Evolutionary conservation across 2,113 vertebrate genomes (phyloP).

Genomic region (Corythaixoides concolor): DNA sequence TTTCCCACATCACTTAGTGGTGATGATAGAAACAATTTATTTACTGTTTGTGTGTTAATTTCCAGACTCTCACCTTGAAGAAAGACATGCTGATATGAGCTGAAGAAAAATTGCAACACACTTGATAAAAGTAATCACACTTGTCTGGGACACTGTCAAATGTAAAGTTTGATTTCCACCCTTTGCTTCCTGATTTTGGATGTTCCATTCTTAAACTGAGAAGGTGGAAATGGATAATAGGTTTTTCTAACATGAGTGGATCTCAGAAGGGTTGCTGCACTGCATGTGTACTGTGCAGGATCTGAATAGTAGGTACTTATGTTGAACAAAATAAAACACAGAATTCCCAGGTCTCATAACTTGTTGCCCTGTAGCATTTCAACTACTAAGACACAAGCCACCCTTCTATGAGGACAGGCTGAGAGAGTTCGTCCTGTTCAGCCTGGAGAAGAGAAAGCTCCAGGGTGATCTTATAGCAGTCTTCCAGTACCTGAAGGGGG

Average conservation of each 20-base stretch:
- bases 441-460: too few species aligned
- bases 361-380: accelerated
- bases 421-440: too few species aligned
- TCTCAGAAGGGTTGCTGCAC: not conserved
- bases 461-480: too few species aligned
- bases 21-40: not conserved
- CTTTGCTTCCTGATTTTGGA: not conserved
- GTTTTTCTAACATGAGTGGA: not conserved
- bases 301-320: not conserved
- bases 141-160: not conserved
- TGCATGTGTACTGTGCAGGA: not conserved
- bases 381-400: not conserved
- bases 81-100: not conserved
- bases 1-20: not conserved
- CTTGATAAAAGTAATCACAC: not conserved
- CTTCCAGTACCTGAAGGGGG: too few species aligned
- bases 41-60: not conserved
- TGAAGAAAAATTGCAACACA: not conserved
- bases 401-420: too few species aligned
- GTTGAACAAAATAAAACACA: not conserved
- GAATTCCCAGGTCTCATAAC: not conserved
- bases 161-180: not conserved
- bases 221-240: not conserved
- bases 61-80: not conserved
- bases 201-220: not conserved